A percentile compares a stretch with the other conserved stretches of the same genome.
Evolutionary conservation across 2,888 invertebrate genomes (phyloP).

Genomic region (Cerceris rybyensis): DNA sequence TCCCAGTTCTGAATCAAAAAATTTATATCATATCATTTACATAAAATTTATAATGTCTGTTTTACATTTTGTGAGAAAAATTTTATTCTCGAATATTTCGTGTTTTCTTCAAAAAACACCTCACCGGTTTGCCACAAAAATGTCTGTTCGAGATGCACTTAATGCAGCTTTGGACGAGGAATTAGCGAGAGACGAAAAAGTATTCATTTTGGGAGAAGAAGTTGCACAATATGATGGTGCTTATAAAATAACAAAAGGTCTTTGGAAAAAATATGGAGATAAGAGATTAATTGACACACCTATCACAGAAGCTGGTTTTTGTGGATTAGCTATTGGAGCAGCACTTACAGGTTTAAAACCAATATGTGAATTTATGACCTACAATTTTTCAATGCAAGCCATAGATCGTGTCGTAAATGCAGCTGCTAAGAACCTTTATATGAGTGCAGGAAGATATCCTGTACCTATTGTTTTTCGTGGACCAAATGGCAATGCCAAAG

Average conservation of each 20-base stretch:
- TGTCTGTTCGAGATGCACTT: slow-evolving; percentile 85
- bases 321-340: slow-evolving; percentile 87
- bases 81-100: slow-evolving; percentile 2
- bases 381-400: slow-evolving; percentile 90
- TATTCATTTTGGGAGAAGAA: slow-evolving; percentile 86
- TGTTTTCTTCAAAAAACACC: slow-evolving; percentile 4
- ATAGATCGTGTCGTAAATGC: slow-evolving; percentile 85
- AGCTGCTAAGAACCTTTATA: slow-evolving; percentile 88
- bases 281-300: slow-evolving; percentile 86
- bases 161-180: slow-evolving; percentile 87
- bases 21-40: background rate
- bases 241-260: slow-evolving; percentile 85
- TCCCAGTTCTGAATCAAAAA: slow-evolving; percentile 81
- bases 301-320: slow-evolving; percentile 87
- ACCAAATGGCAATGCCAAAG: slow-evolving; percentile 86
- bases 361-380: slow-evolving; percentile 90
- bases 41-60: slow-evolving; percentile 18
- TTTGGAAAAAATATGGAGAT: slow-evolving; percentile 87
- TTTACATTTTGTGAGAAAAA: background rate
- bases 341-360: slow-evolving; percentile 87
- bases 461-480: slow-evolving; percentile 87
- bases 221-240: slow-evolving; percentile 87
- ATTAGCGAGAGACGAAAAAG: slow-evolving; percentile 84
- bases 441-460: slow-evolving; percentile 85
- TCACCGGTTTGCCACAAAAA: slow-evolving; percentile 49